phyloP scores from a whole-genome alignment of 2,113 vertebrate species.

The Hippopotamus amphibius region DNA sequence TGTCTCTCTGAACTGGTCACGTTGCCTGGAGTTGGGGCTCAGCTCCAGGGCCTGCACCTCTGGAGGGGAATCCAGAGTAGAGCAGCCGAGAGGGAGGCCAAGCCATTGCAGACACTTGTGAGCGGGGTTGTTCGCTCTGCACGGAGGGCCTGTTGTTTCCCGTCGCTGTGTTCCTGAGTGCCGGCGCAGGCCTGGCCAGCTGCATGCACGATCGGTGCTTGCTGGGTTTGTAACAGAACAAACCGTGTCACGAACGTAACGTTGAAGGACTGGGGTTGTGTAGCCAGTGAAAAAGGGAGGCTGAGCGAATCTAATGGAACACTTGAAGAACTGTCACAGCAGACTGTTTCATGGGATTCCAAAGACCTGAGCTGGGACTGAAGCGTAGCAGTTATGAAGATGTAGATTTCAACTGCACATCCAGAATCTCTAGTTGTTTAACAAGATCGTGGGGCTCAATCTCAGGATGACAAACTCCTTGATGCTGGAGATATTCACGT shows the following conservation, averaged over 20 bases:
- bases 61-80: not conserved
- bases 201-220: fast-evolving
- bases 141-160: not conserved
- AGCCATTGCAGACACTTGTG: not conserved
- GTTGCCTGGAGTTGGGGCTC: not conserved
- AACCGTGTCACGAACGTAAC: not conserved
- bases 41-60: not conserved
- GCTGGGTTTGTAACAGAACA: not conserved
- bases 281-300: not conserved
- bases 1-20: not conserved
- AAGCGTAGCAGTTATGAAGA: not conserved
- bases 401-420: not conserved
- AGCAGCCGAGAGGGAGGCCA: not conserved
- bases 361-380: not conserved
- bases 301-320: not conserved
- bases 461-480: not conserved
- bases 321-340: not conserved
- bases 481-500: not conserved
- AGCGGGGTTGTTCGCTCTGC: not conserved
- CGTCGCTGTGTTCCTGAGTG: fast-evolving
- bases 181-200: fast-evolving
- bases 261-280: not conserved
- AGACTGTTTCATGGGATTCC: not conserved
- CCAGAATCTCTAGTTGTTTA: not conserved
- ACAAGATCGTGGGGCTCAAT: not conserved